These are phyloP conservation scores for Allygus modestus DNA, from an alignment of 2,888 invertebrate species.

Conservation along the genomic window DNA sequence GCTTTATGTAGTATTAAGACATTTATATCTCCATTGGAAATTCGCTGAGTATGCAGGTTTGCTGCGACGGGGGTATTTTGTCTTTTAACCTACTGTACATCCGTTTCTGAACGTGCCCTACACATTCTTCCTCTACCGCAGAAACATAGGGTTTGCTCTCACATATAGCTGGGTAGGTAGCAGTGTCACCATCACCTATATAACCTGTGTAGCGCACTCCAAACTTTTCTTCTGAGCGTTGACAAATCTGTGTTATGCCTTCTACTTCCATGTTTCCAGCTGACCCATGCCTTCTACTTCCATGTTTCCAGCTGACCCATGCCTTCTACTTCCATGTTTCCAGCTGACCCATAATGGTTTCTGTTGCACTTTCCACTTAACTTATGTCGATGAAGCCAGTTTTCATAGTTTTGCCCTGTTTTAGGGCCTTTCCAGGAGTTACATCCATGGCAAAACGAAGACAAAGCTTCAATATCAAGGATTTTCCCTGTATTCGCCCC, in stretches of 20 bases:
- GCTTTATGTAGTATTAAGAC: too few species aligned
- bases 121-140: slow-evolving; percentile 63
- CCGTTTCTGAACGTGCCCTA: slow-evolving; percentile 65
- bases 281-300: too few species aligned
- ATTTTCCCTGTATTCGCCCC: slow-evolving; percentile 43
- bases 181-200: slow-evolving; percentile 62
- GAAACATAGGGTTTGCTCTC: slow-evolving; percentile 55
- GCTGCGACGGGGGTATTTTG: too few species aligned
- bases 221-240: slow-evolving; percentile 60
- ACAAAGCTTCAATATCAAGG: slow-evolving; percentile 29
- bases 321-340: too few species aligned
- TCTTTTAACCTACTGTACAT: too few species aligned
- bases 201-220: slow-evolving; percentile 57
- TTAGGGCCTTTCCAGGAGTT: slow-evolving; percentile 45
- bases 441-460: slow-evolving; percentile 40
- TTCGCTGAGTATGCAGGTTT: too few species aligned
- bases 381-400: slow-evolving; percentile 31
- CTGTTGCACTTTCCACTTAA: slow-evolving; percentile 4
- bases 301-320: too few species aligned
- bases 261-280: too few species aligned
- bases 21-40: too few species aligned
- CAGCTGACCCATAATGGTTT: slow-evolving; percentile 46
- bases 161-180: slow-evolving; percentile 48
- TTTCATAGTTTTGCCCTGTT: slow-evolving; percentile 27
- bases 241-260: slow-evolving; percentile 49